phyloP scores from a whole-genome alignment of 2,113 vertebrate species.

The Psittacus erithacus region DNA sequence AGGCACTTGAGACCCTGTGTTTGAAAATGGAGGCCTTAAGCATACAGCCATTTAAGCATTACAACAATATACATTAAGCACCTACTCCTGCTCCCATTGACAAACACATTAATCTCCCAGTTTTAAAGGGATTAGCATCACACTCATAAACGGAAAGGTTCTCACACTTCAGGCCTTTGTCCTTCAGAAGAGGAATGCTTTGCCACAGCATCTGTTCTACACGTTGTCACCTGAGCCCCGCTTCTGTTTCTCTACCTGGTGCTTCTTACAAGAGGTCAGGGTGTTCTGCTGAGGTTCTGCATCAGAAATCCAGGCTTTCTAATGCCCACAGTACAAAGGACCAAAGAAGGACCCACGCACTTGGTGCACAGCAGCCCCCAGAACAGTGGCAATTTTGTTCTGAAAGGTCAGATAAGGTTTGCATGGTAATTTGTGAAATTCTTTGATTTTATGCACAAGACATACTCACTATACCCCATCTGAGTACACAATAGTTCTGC shows the following conservation, averaged over 20 bases:
- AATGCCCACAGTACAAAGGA: not conserved
- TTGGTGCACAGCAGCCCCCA: not conserved
- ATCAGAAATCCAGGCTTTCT: not conserved
- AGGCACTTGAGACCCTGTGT: not conserved
- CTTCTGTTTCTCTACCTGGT: not conserved
- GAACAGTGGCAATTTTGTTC: not conserved
- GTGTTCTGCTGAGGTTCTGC: not conserved
- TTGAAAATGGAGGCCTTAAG: not conserved
- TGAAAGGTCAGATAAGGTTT: not conserved
- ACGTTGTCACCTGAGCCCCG: not conserved
- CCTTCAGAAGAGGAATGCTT: not conserved
- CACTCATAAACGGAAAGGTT: not conserved
- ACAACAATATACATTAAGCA: not conserved
- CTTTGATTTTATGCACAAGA: not conserved
- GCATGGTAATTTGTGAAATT: not conserved
- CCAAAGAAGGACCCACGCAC: not conserved
- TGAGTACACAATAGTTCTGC: not conserved
- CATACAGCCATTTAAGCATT: not conserved
- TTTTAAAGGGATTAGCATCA: not conserved
- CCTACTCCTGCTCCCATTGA: not conserved
- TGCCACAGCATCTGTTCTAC: not conserved
- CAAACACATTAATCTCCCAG: not conserved
- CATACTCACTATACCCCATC: not conserved
- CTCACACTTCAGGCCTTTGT: not conserved
- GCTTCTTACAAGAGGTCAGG: too few relatives aligned